A percentile compares a stretch with the other conserved stretches of the same genome.
phyloP scores from a whole-genome alignment of 1,140 invertebrate genomes.

The Mylabris phalerata region DNA sequence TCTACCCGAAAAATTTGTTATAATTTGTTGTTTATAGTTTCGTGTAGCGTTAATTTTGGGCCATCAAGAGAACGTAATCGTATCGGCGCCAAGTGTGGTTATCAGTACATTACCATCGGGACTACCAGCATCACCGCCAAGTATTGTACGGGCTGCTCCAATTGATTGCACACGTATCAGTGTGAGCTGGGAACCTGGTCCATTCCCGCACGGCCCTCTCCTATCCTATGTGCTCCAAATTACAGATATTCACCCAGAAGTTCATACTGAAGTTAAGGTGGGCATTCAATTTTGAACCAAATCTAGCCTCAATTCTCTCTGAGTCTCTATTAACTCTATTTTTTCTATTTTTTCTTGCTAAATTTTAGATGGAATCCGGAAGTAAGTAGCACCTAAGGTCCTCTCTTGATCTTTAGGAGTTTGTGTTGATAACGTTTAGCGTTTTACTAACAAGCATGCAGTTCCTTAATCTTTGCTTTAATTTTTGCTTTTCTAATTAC shows the following conservation, averaged over 20 bases:
- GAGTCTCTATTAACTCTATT: background rate
- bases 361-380: background rate
- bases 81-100: conserved; percentile 70
- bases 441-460: background rate
- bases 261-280: conserved; percentile 60
- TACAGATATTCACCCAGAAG: conserved; percentile 49
- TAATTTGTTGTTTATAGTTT: conserved; percentile 58
- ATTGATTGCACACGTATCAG: conserved; percentile 77
- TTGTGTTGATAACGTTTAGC: background rate
- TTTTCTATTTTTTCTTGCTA: conserved; percentile 1
- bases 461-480: background rate
- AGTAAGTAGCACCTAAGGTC: background rate
- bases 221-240: conserved; percentile 75
- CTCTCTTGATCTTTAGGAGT: background rate
- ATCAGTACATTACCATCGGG: conserved; percentile 72
- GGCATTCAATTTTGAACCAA: conserved; percentile 7
- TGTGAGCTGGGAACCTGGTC: conserved; percentile 80
- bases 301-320: background rate
- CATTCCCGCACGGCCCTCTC: conserved; percentile 79
- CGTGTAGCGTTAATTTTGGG: conserved; percentile 67
- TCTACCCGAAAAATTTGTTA: background rate
- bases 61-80: conserved; percentile 59
- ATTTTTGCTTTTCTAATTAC: no score
- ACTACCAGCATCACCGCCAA: conserved; percentile 63
- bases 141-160: conserved; percentile 66